Conservation (phyloP, 2,888 invertebrate genomes). For the Eupsilia transversa region DNA sequence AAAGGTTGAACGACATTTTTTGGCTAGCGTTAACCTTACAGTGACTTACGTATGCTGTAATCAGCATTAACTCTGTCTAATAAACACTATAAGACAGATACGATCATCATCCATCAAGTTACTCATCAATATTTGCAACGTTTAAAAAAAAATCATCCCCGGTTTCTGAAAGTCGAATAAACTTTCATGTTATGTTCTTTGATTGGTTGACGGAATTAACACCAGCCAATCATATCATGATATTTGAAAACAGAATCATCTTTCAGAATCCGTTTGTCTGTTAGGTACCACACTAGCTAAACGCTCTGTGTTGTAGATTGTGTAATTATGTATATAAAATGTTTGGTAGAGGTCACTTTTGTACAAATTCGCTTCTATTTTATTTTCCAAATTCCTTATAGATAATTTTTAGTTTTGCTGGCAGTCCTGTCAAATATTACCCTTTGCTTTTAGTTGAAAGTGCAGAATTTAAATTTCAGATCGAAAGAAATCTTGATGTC, state of each 20-base stretch:
- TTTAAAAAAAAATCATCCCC: background rate
- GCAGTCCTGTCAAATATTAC: constrained; percentile 15
- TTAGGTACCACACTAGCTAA: constrained; percentile 25
- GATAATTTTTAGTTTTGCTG: constrained; percentile 21
- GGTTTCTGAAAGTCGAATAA: constrained; percentile 8
- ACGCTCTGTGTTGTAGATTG: constrained; percentile 37
- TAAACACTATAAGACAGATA: background rate
- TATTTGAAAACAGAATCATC: background rate
- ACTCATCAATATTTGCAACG: background rate
- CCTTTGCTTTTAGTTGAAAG: constrained; percentile 40
- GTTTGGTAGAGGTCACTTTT: constrained; percentile 61
- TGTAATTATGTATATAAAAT: constrained; percentile 45
- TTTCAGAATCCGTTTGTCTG: constrained; percentile 18
- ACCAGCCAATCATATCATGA: background rate
- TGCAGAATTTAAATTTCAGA: constrained; percentile 52
- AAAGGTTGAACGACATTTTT: background rate
- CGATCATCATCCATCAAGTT: background rate
- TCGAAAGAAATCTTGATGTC: constrained; percentile 3
- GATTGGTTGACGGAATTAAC: background rate
- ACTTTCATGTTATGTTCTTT: background rate
- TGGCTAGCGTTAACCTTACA: background rate
- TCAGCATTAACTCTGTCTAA: background rate
- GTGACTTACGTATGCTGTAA: background rate
- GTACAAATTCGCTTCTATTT: constrained; percentile 48
- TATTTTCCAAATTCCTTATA: constrained; percentile 33